Evolutionary conservation across 2,113 vertebrate species (phyloP).

Genomic region (Thomomys bottae): DNA sequence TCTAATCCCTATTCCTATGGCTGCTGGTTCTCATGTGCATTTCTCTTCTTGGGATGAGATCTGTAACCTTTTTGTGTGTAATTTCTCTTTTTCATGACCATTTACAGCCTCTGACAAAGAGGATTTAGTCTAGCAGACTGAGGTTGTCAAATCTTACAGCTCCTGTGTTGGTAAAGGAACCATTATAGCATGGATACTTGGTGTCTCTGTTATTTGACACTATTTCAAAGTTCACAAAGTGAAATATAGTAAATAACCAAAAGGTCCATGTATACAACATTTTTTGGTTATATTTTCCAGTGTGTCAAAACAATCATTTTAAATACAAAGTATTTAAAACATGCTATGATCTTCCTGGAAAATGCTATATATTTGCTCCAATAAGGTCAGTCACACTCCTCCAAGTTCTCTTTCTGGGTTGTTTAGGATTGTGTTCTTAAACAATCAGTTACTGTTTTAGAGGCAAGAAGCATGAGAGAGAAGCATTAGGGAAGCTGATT

Average conservation of each 20-base stretch:
- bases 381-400: background rate
- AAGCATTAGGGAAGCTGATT: background rate
- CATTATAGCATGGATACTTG: background rate
- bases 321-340: slow-evolving; percentile 26
- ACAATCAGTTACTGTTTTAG: background rate
- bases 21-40: background rate
- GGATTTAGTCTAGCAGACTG: background rate
- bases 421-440: background rate
- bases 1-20: background rate
- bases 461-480: background rate
- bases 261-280: background rate
- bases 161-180: background rate
- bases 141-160: background rate
- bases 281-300: background rate
- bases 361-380: background rate
- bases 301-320: background rate
- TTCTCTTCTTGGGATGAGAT: background rate
- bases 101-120: background rate
- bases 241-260: slow-evolving; percentile 21
- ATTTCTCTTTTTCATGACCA: background rate
- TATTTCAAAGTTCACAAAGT: slow-evolving; percentile 51
- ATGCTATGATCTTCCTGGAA: background rate
- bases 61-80: background rate
- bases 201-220: background rate
- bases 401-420: slow-evolving; percentile 8